Evolutionary conservation across 2,113 vertebrate genomes (phyloP), one percentile per base, ranked within the genome.

Genomic region (Panthera leo): DNA sequence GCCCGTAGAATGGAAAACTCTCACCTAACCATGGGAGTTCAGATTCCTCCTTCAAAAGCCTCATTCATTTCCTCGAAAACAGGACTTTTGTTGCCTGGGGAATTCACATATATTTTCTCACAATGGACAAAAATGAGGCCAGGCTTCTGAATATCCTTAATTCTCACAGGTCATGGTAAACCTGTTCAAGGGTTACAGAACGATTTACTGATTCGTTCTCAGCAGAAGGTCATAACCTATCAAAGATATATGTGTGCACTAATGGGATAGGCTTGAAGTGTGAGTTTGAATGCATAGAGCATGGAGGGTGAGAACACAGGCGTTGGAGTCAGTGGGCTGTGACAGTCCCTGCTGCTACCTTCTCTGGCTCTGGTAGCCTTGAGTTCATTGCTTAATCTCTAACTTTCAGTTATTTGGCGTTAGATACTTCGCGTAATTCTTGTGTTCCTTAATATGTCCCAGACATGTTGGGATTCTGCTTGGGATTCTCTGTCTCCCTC

Each of bases 71-170:
- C 36, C 67, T 84, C 15, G 23, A 53, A 48, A 96, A 48, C 5
- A 82, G 65, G 84, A 73, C 18, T 96, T 73, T 73, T 82, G 25
- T 67, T 89, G 75, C 15, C 36, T 75, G 55, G 92, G 5, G 5
- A 88, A 86, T 89, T 92, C 31, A 65, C 89, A 85, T 86, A 53
- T 63, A 27, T 70, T 93, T 94, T 58, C 89, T 89, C 48, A 48
- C 16, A 73, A 0, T 63, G 36, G 58, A 79, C 14, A 48, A 80
- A 85, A 67, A 34, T 23, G 55, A 85, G 55, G 34, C 63, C 19
- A 36, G 8, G 85, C 25, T 96, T 95, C 45, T 95, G 39, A 83
- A 90, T 13, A 55, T 78, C 88, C 42, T n/a, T 87, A 87, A 79
- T 65, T 96, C 29, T 36, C 68, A 1, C 5, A 71, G 21, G 25